These are phyloP conservation scores for honey bee (Apis mellifera) DNA, from an alignment of 1,140 invertebrate species.

Conservation along the genomic window DNA sequence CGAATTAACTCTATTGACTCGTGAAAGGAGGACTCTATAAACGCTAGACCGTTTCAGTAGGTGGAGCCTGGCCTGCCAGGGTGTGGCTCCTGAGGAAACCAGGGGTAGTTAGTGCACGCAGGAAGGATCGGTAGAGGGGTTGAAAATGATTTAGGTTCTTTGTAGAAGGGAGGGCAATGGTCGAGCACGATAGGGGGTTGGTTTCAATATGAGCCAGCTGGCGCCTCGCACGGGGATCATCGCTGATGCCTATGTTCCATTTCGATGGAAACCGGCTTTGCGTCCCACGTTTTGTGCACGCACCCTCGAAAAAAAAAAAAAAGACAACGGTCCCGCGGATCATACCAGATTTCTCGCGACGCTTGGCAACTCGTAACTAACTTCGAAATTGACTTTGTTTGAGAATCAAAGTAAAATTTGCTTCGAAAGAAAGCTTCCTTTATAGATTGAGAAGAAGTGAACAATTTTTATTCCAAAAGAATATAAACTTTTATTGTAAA, in stretches of 20 bases:
- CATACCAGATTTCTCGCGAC: constrained; percentile 53
- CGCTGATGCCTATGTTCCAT: constrained; percentile 70
- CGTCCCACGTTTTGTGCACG: constrained; percentile 44
- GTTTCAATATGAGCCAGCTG: constrained; percentile 76
- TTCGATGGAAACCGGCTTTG: constrained; percentile 65
- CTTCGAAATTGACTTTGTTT: constrained; percentile 13
- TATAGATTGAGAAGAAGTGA: neutral
- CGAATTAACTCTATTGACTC: constrained; percentile 34
- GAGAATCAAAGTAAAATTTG: no score
- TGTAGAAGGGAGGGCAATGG: constrained; percentile 54
- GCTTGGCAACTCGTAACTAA: neutral
- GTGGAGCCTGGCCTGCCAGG: constrained; percentile 61
- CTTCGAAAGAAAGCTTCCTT: neutral
- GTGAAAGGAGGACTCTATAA: constrained; percentile 48
- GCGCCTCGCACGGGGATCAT: constrained; percentile 73
- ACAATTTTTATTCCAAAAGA: no score
- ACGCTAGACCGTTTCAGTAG: constrained; percentile 56
- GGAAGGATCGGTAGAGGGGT: constrained; percentile 58
- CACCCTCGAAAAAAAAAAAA: constrained; percentile 16
- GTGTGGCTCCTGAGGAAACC: constrained; percentile 61
- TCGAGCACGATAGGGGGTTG: constrained; percentile 64
- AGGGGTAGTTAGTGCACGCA: constrained; percentile 65
- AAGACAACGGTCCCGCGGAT: constrained; percentile 48
- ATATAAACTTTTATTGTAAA: no score
- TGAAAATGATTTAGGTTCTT: constrained; percentile 70